phyloP scores from a whole-genome alignment of 1,140 invertebrate species.

The Nymphalis io region DNA sequence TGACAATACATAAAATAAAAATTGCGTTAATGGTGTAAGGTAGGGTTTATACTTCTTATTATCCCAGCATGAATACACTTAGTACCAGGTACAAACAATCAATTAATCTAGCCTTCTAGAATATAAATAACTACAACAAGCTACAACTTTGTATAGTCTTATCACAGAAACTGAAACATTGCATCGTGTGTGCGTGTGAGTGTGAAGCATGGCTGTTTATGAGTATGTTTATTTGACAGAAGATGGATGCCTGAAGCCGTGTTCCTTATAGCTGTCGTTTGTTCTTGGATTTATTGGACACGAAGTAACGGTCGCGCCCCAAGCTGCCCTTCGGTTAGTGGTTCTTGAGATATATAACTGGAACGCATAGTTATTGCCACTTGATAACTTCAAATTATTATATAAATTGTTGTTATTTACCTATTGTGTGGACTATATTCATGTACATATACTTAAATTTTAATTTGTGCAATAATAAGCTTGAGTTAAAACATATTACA shows the following conservation, averaged over 20 bases:
- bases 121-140: too few species aligned
- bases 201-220: constrained; percentile 52
- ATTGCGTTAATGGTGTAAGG: too few species aligned
- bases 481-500: too few species aligned
- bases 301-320: constrained; percentile 61
- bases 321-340: constrained; percentile 29
- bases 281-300: constrained; percentile 68
- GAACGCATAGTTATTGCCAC: not conserved
- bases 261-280: constrained; percentile 71
- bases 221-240: constrained; percentile 52
- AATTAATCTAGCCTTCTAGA: too few species aligned
- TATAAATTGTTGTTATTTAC: not conserved
- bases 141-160: constrained; percentile 30
- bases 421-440: not conserved
- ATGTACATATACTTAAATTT: too few species aligned
- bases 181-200: constrained; percentile 37
- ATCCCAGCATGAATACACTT: too few species aligned
- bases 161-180: constrained; percentile 66
- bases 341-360: constrained; percentile 31
- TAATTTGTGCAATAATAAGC: too few species aligned
- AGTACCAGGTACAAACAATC: too few species aligned
- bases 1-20: too few species aligned
- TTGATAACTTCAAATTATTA: not conserved
- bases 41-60: too few species aligned
- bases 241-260: constrained; percentile 64